Percentiles rank a stretch among this genome's conserved stretches.
These are phyloP conservation scores for Dysmachus trigonus DNA, from an alignment of 2,888 invertebrate genomes.

Conservation along the genomic window DNA sequence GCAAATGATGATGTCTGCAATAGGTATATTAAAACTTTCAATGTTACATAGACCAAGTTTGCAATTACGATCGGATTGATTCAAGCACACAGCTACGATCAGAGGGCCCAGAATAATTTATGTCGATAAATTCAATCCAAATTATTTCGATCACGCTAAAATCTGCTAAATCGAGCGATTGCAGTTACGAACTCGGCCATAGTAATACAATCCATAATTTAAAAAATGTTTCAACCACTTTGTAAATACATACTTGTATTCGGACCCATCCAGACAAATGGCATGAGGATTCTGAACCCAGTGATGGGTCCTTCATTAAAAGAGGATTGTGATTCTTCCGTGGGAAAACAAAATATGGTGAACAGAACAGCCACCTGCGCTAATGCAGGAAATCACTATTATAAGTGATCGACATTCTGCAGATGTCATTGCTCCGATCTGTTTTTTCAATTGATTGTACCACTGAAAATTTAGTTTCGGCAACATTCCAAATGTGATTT, in stretches of 20 bases:
- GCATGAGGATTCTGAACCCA: conserved; percentile 53
- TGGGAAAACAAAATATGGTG: conserved; percentile 57
- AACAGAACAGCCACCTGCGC: conserved; percentile 54
- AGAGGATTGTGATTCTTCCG: conserved; percentile 54
- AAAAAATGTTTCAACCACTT: conserved; percentile 57
- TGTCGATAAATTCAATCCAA: too few relatives aligned
- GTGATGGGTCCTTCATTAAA: conserved; percentile 56
- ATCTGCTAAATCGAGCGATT: too few relatives aligned
- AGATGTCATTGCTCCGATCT: conserved; percentile 44
- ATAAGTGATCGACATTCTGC: conserved; percentile 52
- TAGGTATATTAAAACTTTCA: neutral
- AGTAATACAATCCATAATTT: too few relatives aligned
- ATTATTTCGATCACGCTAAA: too few relatives aligned
- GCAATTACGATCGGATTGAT: too few relatives aligned
- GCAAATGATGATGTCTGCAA: neutral
- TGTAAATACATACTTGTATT: conserved; percentile 53
- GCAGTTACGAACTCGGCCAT: too few relatives aligned
- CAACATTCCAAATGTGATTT: conserved; percentile 10
- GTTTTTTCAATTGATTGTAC: conserved; percentile 43
- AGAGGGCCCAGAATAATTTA: too few relatives aligned
- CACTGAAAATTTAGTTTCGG: conserved; percentile 40
- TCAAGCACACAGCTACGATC: too few relatives aligned
- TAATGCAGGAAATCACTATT: conserved; percentile 55
- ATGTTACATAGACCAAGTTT: too few relatives aligned
- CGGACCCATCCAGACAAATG: conserved; percentile 58